Conservation (phyloP, 2,888 invertebrate species). For the Hymenopus coronatus region DNA sequence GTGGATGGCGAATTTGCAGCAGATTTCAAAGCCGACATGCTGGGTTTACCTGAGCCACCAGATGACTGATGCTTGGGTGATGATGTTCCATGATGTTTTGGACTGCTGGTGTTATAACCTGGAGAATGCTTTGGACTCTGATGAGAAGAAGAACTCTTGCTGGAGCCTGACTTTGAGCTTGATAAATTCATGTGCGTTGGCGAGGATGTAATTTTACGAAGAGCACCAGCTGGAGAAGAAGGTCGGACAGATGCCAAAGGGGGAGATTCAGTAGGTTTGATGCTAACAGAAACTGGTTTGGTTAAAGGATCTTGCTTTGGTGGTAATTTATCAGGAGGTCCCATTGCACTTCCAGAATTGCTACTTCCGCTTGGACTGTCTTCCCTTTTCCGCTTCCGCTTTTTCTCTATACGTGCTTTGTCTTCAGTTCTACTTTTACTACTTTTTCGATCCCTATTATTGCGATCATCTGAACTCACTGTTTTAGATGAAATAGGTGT, state of each 20-base stretch:
- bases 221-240: conserved; percentile 63
- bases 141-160: conserved; percentile 25
- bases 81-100: conserved; percentile 74
- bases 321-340: conserved; percentile 78
- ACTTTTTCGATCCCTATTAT: conserved; percentile 42
- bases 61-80: conserved; percentile 75
- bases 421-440: conserved; percentile 54
- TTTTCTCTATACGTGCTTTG: conserved; percentile 56
- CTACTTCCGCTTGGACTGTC: conserved; percentile 55
- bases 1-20: conserved; percentile 52
- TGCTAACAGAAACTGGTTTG: conserved; percentile 71
- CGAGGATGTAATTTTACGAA: conserved; percentile 70
- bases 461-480: conserved; percentile 47
- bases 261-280: conserved; percentile 66
- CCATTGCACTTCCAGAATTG: conserved; percentile 53
- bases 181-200: conserved; percentile 54
- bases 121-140: conserved; percentile 74
- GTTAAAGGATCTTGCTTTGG: conserved; percentile 68
- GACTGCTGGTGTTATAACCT: conserved; percentile 56
- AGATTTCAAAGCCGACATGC: conserved; percentile 83
- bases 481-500: conserved; percentile 64
- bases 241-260: conserved; percentile 45
- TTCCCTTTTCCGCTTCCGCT: conserved; percentile 68
- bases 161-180: conserved; percentile 20
- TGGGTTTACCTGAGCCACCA: conserved; percentile 77